These are phyloP conservation scores for Philereme vetulata DNA, from an alignment of 2,888 invertebrate species.

Conservation along the genomic window DNA sequence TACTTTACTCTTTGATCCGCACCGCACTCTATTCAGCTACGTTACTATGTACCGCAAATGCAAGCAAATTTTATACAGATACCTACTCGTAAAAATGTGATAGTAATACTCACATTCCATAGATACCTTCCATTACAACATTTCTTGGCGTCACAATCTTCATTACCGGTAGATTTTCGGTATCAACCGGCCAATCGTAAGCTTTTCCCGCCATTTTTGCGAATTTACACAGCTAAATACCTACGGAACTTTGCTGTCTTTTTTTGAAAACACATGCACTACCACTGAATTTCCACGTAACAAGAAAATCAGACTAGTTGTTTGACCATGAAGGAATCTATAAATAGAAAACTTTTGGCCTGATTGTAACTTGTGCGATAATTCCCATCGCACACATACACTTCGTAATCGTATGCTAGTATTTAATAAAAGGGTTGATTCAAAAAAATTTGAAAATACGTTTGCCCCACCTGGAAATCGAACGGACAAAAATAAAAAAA, in stretches of 20 bases:
- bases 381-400: too few relatives aligned
- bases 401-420: too few relatives aligned
- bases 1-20: too few relatives aligned
- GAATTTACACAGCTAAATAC: neutral
- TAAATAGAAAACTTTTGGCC: constrained; percentile 32
- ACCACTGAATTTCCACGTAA: constrained; percentile 2
- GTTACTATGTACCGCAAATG: neutral
- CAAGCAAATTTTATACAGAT: neutral
- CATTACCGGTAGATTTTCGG: constrained; percentile 69
- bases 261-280: constrained; percentile 3
- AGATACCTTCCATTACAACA: constrained; percentile 61
- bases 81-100: neutral
- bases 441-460: too few relatives aligned
- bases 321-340: constrained; percentile 33
- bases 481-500: too few relatives aligned
- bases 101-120: constrained; percentile 63
- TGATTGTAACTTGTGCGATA: neutral
- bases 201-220: constrained; percentile 54
- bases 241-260: neutral
- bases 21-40: neutral
- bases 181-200: constrained; percentile 65
- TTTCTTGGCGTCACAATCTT: constrained; percentile 65
- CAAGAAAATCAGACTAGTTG: constrained; percentile 12
- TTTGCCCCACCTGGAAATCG: too few relatives aligned
- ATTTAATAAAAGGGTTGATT: too few relatives aligned